A percentile compares a stretch with the other conserved stretches of the same genome.
These are phyloP conservation scores for Thalassophryne amazonica DNA, from an alignment of 2,797 vertebrate species.

Conservation along the genomic window DNA sequence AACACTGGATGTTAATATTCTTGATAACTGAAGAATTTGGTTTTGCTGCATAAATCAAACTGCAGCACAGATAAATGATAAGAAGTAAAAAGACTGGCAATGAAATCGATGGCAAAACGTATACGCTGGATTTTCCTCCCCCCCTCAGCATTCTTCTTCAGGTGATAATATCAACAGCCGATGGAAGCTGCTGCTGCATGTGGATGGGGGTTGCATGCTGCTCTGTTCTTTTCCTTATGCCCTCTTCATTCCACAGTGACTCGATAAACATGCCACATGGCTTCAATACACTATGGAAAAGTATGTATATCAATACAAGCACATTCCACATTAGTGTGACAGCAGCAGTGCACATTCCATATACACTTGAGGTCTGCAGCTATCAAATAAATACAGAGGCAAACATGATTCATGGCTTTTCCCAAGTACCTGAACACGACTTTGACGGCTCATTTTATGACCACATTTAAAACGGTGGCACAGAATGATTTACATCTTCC, in stretches of 20 bases:
- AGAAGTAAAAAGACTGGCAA: too few species aligned
- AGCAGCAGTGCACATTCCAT: neutral
- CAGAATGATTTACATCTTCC: slow-evolving; percentile 22
- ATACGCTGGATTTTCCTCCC: too few species aligned
- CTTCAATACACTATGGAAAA: neutral
- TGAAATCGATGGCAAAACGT: too few species aligned
- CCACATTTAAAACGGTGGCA: neutral
- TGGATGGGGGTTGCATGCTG: neutral
- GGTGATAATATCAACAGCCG: too few species aligned
- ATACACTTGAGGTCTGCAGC: neutral
- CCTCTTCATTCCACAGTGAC: neutral
- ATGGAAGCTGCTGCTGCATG: neutral
- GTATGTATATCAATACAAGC: neutral
- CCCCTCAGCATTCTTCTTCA: too few species aligned
- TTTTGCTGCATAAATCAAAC: too few species aligned
- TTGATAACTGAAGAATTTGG: too few species aligned
- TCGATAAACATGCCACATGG: neutral
- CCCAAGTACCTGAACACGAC: slow-evolving; percentile 1
- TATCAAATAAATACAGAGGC: slow-evolving; percentile 6
- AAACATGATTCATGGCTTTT: slow-evolving; percentile 9
- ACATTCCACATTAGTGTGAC: slow-evolving; percentile 1
- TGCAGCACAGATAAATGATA: too few species aligned
- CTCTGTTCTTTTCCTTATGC: neutral
- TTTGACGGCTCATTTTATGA: neutral
- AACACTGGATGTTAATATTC: too few species aligned